Percentiles rank a stretch among this genome's conserved stretches.
phyloP scores from a whole-genome alignment of 2,888 invertebrate genomes.

The Tenodera sinensis region DNA sequence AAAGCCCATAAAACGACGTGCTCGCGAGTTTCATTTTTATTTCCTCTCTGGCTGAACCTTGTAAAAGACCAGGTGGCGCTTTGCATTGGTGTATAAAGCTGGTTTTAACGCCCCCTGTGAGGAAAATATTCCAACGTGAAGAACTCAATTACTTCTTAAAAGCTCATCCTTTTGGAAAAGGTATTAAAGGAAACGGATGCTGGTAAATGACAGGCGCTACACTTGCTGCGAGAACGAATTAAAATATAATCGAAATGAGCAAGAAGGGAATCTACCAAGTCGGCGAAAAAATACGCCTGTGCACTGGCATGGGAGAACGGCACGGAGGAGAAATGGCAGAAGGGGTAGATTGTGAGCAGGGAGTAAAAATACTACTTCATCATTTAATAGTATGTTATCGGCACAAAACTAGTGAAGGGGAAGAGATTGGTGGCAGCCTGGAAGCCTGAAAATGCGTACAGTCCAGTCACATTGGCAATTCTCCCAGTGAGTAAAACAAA shows the following conservation, averaged over 20 bases:
- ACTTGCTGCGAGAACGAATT: background rate
- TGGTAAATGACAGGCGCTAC: background rate
- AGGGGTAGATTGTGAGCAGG: background rate
- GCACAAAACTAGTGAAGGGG: background rate
- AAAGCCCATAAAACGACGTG: background rate
- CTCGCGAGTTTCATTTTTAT: background rate
- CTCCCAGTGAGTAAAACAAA: background rate
- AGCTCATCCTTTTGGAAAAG: background rate
- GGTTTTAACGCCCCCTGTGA: background rate
- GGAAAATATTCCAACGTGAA: background rate
- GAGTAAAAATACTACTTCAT: background rate
- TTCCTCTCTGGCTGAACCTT: background rate
- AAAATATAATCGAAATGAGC: background rate
- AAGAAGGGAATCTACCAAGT: background rate
- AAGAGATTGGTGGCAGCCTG: background rate
- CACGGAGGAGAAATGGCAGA: background rate
- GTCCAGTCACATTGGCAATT: background rate
- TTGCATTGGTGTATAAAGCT: background rate
- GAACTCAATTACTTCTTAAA: background rate
- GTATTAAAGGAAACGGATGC: background rate
- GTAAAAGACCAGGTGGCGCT: background rate
- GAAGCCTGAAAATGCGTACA: background rate
- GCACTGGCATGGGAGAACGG: background rate
- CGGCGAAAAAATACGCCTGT: background rate
- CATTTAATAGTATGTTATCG: background rate